Evolutionary conservation across 2,888 invertebrate genomes (phyloP).

Genomic region (Lymantria dispar): DNA sequence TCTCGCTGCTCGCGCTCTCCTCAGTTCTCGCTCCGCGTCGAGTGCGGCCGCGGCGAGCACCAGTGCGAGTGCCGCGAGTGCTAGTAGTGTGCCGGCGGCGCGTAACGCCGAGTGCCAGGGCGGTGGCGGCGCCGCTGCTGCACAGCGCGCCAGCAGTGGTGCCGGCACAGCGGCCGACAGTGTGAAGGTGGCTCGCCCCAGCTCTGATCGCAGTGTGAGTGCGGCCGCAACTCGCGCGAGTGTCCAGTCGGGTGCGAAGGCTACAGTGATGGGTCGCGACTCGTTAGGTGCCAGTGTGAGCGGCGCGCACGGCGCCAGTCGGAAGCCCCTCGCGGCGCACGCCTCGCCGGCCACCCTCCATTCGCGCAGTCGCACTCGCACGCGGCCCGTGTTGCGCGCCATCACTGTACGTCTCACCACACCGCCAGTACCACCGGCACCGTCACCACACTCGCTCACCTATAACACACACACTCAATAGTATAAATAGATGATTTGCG

Average conservation of each 20-base stretch:
- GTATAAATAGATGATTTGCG: too few species aligned
- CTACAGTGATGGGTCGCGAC: constrained; percentile 50
- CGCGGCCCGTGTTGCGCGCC: constrained; percentile 93
- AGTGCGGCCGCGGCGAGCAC: constrained; percentile 52
- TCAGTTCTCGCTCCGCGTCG: constrained; percentile 40
- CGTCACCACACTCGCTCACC: constrained; percentile 85
- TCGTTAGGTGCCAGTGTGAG: constrained; percentile 58
- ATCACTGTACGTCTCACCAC: constrained; percentile 78
- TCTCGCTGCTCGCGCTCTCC: constrained; percentile 60
- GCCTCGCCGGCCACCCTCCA: constrained; percentile 56
- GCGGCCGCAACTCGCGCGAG: constrained; percentile 45
- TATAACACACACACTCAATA: constrained; percentile 18
- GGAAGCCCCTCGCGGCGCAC: constrained; percentile 65
- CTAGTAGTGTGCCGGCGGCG: constrained; percentile 43
- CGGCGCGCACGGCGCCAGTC: constrained; percentile 57
- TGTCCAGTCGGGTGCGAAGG: constrained; percentile 60
- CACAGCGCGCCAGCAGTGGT: constrained; percentile 44
- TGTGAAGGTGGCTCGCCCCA: constrained; percentile 40
- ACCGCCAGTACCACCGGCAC: constrained; percentile 54
- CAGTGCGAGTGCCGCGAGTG: constrained; percentile 47
- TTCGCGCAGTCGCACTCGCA: constrained; percentile 87
- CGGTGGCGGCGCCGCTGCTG: constrained; percentile 57
- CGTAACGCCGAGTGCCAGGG: constrained; percentile 43
- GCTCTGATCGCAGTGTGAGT: constrained; percentile 31
- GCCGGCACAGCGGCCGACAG: constrained; percentile 47